phyloP scores from a whole-genome alignment of 2,888 invertebrate species.

The Ophion ellenae region DNA sequence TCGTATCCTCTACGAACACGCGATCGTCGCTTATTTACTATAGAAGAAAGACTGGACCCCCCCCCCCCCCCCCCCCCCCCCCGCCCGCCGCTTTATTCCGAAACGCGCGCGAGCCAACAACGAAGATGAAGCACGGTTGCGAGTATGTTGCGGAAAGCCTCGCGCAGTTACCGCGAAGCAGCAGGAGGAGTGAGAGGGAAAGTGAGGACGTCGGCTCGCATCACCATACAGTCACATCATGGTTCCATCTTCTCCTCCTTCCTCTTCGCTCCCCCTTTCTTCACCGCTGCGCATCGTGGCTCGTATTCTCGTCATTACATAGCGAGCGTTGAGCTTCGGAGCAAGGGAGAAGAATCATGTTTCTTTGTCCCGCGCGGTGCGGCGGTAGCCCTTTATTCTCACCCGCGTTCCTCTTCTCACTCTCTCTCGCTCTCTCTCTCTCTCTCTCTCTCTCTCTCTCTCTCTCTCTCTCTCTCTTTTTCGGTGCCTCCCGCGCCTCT shows the following conservation, averaged over 20 bases:
- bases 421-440: neutral
- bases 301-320: slow-evolving; percentile 5
- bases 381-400: neutral
- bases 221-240: slow-evolving; percentile 73
- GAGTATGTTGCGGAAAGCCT: too few relatives aligned
- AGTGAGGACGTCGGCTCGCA: slow-evolving; percentile 73
- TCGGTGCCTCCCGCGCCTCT: too few relatives aligned
- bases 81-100: too few relatives aligned
- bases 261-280: slow-evolving; percentile 30
- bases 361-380: neutral
- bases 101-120: too few relatives aligned
- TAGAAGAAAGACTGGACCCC: too few relatives aligned
- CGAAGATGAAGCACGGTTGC: too few relatives aligned
- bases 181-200: slow-evolving; percentile 17
- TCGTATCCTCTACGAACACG: too few relatives aligned
- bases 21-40: too few relatives aligned
- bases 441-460: too few relatives aligned
- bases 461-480: too few relatives aligned
- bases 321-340: neutral
- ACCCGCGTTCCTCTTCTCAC: neutral
- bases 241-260: slow-evolving; percentile 48
- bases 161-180: neutral
- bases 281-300: neutral
- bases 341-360: neutral
- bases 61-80: too few relatives aligned